phyloP scores from a whole-genome alignment of 2,113 vertebrate species.

The Crotalus tigris region DNA sequence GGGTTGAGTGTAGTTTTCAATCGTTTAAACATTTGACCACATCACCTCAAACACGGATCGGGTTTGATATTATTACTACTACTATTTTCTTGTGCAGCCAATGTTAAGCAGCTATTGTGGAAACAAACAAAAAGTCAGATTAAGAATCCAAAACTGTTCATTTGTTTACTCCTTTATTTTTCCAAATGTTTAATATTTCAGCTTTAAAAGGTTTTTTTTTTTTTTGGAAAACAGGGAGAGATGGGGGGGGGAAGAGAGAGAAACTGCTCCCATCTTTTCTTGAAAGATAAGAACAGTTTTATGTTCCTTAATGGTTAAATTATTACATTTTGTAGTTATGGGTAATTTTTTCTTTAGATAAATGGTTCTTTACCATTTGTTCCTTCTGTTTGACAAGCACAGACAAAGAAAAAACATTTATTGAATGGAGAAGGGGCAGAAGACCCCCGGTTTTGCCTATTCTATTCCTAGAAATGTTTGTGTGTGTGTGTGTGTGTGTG shows the following conservation, averaged over 20 bases:
- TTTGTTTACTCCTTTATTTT: conserved; percentile 25
- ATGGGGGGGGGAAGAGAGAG: background rate
- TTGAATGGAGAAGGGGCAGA: conserved; percentile 15
- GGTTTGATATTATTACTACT: background rate
- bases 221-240: conserved; percentile 55
- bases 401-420: conserved; percentile 23
- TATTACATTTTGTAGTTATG: conserved; percentile 69
- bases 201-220: conserved; percentile 53
- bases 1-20: conserved; percentile 20
- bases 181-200: conserved; percentile 37
- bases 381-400: conserved; percentile 75
- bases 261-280: conserved; percentile 32
- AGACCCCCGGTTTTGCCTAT: conserved; percentile 42
- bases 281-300: conserved; percentile 61
- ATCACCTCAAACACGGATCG: conserved; percentile 11
- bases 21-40: conserved; percentile 30
- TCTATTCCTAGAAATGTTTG: conserved; percentile 55
- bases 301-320: conserved; percentile 64
- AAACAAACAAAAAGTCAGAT: conserved; percentile 14
- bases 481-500: too few relatives aligned
- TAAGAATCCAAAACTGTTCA: background rate
- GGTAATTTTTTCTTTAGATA: conserved; percentile 63
- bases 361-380: conserved; percentile 59
- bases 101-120: conserved; percentile 9
- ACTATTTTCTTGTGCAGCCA: background rate